These are phyloP conservation scores for Stenopsyche tienmushanensis DNA, from an alignment of 1,140 invertebrate genomes.

Conservation along the genomic window DNA sequence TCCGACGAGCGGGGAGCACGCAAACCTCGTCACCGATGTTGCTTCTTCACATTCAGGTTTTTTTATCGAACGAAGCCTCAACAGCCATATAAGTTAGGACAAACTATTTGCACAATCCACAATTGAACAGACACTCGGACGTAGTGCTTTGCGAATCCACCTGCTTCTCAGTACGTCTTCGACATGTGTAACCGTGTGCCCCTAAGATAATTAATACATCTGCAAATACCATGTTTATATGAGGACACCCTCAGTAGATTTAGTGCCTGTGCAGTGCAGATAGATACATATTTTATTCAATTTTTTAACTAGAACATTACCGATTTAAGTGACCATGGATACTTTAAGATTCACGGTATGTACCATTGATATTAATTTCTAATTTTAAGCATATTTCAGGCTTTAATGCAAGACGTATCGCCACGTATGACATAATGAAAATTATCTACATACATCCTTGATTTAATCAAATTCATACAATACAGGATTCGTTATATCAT, in stretches of 20 bases:
- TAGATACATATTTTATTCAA: background rate
- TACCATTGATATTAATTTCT: background rate
- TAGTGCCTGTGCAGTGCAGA: background rate
- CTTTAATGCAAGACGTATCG: too few relatives aligned
- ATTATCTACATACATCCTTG: too few relatives aligned
- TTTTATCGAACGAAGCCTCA: constrained; percentile 10
- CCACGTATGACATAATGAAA: too few relatives aligned
- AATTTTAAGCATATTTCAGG: too few relatives aligned
- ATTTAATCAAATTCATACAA: too few relatives aligned
- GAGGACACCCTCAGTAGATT: too few relatives aligned
- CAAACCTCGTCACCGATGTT: too few relatives aligned
- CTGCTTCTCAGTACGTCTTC: background rate
- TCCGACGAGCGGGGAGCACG: too few relatives aligned
- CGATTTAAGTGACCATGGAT: background rate
- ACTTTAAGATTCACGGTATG: background rate
- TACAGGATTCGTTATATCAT: too few relatives aligned
- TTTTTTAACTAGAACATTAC: too few relatives aligned
- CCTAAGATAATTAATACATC: background rate
- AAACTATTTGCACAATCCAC: constrained; percentile 38
- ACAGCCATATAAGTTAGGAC: constrained; percentile 36
- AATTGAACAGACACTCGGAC: constrained; percentile 32
- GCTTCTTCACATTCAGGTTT: constrained; percentile 3
- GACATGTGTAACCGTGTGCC: background rate
- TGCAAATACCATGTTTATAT: too few relatives aligned
- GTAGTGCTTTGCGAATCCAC: constrained; percentile 21